Evolutionary conservation across 2,888 invertebrate species (phyloP), one percentile per base, ranked within the genome.

Genomic region (Anthophora plumipes): DNA sequence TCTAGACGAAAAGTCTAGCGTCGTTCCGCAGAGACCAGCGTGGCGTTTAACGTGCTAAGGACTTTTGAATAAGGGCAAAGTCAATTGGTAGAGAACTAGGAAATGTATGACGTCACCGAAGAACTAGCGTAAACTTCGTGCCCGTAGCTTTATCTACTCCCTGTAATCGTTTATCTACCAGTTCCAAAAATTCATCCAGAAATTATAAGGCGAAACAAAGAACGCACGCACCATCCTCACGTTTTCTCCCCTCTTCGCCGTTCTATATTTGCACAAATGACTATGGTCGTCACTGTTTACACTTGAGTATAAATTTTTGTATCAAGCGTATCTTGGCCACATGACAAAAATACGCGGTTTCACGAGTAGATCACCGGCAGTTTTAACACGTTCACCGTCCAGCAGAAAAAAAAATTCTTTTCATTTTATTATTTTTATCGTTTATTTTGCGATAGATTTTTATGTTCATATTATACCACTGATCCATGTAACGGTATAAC

Each of bases 51-150:
- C n/a, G n/a, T n/a, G n/a, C n/a, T n/a, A 66, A 82, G 72, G 74
- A 70, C 63, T 69, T 79, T 71, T 60, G 67, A 77, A 75, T 76
- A 87, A 83, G 83, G 83, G 72, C 67, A 83, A 43, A 74, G 75
- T 69, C 82, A 87, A 87, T 86, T 87, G 78, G 78, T 41, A 60
- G 74, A 66, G 63, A 77, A 63, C 52, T 22, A 22, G 50, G 41
- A 50, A 46, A 9, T 1, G 20, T 48, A 31, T 85, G 82, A 82
- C 67, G 78, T 84, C 83, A 78, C 46, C 7, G 12, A 57, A 37
- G 31, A 43, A 73, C 25, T 25, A 20, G 22, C 60, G 63, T 76
- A 50, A 17, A 22, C 12, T 12, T 22, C 12, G 12, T 22, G 17
- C 20, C n/a, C n/a, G n/a, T n/a, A n/a, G n/a, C 22, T 77, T 67